These are phyloP conservation scores for Tachysurus vachellii DNA, from an alignment of 2,113 vertebrate species.

Conservation along the genomic window DNA sequence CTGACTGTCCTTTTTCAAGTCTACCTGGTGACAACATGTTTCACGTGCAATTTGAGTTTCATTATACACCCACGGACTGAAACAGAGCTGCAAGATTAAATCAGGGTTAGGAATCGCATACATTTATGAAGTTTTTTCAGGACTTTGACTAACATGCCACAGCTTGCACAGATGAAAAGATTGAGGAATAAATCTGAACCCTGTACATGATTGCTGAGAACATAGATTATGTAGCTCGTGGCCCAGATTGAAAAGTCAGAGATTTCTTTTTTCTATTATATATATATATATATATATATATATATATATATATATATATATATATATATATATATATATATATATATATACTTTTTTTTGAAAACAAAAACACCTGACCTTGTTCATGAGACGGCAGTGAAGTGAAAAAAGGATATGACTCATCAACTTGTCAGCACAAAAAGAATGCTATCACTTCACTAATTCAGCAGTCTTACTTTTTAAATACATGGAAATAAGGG, in stretches of 20 bases:
- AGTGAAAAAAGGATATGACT: slow-evolving; percentile 43
- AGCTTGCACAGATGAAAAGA: slow-evolving; percentile 47
- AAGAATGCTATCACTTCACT: slow-evolving; percentile 15
- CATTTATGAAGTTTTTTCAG: slow-evolving; percentile 50
- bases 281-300: too few relatives aligned
- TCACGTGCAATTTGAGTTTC: slow-evolving; percentile 34
- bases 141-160: slow-evolving; percentile 45
- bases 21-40: slow-evolving; percentile 4
- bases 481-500: neutral
- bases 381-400: slow-evolving; percentile 14
- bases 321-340: too few relatives aligned
- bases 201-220: slow-evolving; percentile 16
- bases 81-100: slow-evolving; percentile 50
- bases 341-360: too few relatives aligned
- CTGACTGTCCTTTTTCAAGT: neutral
- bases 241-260: neutral
- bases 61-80: slow-evolving; percentile 61
- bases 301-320: too few relatives aligned
- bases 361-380: slow-evolving; percentile 41
- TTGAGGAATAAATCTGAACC: slow-evolving; percentile 33
- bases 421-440: slow-evolving; percentile 50
- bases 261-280: neutral
- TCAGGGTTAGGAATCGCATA: slow-evolving; percentile 20
- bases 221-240: neutral
- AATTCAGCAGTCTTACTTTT: slow-evolving; percentile 10